phyloP scores from a whole-genome alignment of 2,113 vertebrate species.

The Apus apus region DNA sequence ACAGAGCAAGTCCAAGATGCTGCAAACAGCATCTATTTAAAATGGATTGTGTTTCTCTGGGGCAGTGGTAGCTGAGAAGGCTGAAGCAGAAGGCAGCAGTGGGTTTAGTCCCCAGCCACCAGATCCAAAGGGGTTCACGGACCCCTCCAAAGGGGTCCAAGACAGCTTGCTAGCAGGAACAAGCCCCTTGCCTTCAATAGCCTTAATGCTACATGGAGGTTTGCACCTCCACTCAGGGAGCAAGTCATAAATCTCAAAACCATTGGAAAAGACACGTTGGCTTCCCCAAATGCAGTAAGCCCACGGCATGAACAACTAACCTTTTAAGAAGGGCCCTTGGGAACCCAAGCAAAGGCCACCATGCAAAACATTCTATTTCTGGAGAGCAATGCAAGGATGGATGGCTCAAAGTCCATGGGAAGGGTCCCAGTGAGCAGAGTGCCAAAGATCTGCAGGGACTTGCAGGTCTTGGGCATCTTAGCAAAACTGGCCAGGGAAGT shows the following conservation, averaged over 20 bases:
- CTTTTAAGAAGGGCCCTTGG: background rate
- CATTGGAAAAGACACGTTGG: rapidly evolving
- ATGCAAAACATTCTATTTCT: background rate
- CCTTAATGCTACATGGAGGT: background rate
- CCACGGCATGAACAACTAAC: background rate
- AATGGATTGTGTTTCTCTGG: background rate
- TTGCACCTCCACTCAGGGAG: background rate
- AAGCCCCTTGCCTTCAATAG: background rate
- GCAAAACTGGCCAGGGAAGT: slow-evolving; percentile 38
- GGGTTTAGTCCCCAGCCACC: background rate
- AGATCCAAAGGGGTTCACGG: background rate
- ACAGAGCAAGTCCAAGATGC: slow-evolving; percentile 45
- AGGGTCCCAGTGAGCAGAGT: background rate
- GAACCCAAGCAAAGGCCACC: background rate
- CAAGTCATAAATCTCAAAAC: background rate
- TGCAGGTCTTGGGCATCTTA: background rate
- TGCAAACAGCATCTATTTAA: slow-evolving; percentile 34
- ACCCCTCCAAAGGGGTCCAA: background rate
- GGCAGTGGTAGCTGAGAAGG: background rate
- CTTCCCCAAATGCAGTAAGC: background rate
- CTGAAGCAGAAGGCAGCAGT: background rate
- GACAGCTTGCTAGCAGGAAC: background rate
- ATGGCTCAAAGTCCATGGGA: background rate
- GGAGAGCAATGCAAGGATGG: background rate
- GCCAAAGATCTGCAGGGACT: background rate